phyloP scores from a whole-genome alignment of 2,113 vertebrate species.

The Seriola rivoliana region DNA sequence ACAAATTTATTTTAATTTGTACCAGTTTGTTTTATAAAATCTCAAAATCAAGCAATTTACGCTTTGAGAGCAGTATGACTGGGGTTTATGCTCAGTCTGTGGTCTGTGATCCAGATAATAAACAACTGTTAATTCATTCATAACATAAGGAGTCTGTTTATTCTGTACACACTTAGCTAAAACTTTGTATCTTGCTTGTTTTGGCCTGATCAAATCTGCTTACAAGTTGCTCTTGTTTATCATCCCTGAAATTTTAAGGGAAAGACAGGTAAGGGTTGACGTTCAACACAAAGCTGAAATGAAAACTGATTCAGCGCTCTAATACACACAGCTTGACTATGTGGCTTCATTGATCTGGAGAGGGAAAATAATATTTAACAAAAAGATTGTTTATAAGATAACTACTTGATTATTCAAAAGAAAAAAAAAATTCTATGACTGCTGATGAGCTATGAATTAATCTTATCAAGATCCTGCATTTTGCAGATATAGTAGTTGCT shows the following conservation, averaged over 20 bases:
- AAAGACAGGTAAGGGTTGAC: neutral
- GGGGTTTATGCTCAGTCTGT: neutral
- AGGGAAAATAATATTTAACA: neutral
- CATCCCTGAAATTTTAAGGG: neutral
- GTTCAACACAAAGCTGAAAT: neutral
- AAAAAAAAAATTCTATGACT: neutral
- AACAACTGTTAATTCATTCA: constrained; percentile 24
- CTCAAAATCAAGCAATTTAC: neutral
- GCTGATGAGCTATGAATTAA: neutral
- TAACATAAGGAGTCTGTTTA: neutral
- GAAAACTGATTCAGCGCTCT: neutral
- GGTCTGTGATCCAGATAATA: constrained; percentile 7
- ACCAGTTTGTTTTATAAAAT: constrained; percentile 12
- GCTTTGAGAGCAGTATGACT: neutral
- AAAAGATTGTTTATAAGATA: neutral
- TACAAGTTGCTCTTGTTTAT: neutral
- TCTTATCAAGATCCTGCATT: constrained; percentile 1
- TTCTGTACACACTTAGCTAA: neutral
- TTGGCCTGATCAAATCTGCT: neutral
- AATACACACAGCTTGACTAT: neutral
- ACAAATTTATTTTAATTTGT: constrained; percentile 40
- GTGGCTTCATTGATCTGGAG: constrained; percentile 10
- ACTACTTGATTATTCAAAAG: constrained; percentile 6
- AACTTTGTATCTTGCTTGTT: neutral
- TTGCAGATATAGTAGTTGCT: constrained; percentile 1